Conservation (phyloP, 1,140 invertebrate species). For the Eriocheir sinensis region DNA sequence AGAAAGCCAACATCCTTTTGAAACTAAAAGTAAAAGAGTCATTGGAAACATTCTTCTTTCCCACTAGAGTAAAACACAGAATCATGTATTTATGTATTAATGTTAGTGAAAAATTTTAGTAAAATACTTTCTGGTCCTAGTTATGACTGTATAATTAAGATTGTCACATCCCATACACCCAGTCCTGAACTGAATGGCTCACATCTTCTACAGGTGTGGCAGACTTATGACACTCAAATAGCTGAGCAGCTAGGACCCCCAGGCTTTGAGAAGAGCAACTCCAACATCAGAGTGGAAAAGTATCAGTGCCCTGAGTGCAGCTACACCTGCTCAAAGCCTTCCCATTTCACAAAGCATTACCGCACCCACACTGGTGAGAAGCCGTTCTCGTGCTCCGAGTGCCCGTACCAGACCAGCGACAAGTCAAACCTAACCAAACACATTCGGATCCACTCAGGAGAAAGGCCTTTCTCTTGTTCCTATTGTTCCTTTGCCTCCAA, state of each 20-base stretch:
- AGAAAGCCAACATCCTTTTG: no score
- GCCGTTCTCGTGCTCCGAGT: slow-evolving; percentile 64
- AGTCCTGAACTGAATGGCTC: slow-evolving; percentile 42
- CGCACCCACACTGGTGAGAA: slow-evolving; percentile 77
- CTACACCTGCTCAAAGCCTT: slow-evolving; percentile 59
- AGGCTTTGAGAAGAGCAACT: slow-evolving; percentile 40
- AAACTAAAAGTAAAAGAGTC: no score
- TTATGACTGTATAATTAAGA: no score
- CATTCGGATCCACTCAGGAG: slow-evolving; percentile 55
- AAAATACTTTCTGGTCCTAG: no score
- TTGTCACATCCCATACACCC: neutral
- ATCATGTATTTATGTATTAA: no score
- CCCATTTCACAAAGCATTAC: slow-evolving; percentile 74
- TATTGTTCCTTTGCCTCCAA: slow-evolving; percentile 65
- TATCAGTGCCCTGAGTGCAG: slow-evolving; percentile 69
- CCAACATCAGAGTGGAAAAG: slow-evolving; percentile 56
- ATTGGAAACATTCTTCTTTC: no score
- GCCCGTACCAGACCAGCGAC: slow-evolving; percentile 69
- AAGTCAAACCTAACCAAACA: slow-evolving; percentile 67
- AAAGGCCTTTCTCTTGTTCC: slow-evolving; percentile 60
- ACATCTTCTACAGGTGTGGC: slow-evolving; percentile 61
- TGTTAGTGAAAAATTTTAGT: no score
- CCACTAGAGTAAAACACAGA: no score
- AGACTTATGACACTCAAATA: slow-evolving; percentile 56
- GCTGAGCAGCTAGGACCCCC: slow-evolving; percentile 41